These are phyloP conservation scores for Myiagra hebetior DNA, from an alignment of 2,113 vertebrate species.

Conservation along the genomic window DNA sequence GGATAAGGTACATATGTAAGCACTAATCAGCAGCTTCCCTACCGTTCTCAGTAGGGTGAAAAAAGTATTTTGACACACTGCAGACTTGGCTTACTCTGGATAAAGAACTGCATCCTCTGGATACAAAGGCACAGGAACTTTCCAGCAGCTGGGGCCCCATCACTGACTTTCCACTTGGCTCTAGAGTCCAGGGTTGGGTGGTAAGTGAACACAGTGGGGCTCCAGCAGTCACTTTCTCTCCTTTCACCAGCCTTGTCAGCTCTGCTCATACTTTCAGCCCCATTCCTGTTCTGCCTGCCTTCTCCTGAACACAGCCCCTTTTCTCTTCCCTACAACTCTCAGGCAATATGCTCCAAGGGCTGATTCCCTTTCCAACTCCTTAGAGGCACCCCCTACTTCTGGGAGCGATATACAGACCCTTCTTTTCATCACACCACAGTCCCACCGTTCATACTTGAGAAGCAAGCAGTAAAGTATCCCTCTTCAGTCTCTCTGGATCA, in stretches of 20 bases:
- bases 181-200: not conserved
- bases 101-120: not conserved
- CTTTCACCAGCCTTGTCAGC: not conserved
- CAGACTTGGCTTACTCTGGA: not conserved
- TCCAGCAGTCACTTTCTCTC: not conserved
- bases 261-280: not conserved
- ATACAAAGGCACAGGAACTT: not conserved
- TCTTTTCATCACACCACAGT: not conserved
- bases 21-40: not conserved
- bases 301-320: not conserved
- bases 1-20: not conserved
- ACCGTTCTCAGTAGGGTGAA: not conserved
- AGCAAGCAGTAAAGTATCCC: not conserved
- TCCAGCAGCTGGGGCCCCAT: not conserved
- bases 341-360: not conserved
- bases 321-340: not conserved
- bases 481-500: not conserved
- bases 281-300: not conserved
- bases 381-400: not conserved
- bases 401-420: not conserved
- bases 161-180: not conserved
- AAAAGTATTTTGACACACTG: not conserved
- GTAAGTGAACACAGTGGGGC: not conserved
- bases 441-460: not conserved
- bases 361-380: not conserved